Base-by-base conservation (phyloP, 2,797 vertebrate species). In the Rhinella marina region DNA sequence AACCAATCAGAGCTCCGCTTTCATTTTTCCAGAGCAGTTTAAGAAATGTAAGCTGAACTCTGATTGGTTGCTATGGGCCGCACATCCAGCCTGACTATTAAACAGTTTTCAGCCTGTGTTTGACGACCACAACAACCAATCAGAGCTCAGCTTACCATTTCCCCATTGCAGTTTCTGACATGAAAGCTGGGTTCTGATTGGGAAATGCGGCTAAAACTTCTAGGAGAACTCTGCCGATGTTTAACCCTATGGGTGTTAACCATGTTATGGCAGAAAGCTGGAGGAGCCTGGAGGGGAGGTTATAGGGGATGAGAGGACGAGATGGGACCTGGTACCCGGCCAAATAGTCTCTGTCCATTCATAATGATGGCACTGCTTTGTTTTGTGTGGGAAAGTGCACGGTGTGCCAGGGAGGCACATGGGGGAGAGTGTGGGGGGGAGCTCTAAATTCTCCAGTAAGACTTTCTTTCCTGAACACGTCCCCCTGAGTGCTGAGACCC, bases 301-400 rank as follows among this genome's bases (percentile, higher is more conserved):
- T 77, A 17, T n/a, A 77, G 23, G 7, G 7, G 17, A 10, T 73
- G 19, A 73, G 29, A 32, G 27, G 81, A 70, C 21, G 50, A 12
- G 27, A 19, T 17, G 52, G 21, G 0, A 17, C 17, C 19, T 84
- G 82, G 68, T 23, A 19, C 50, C 27, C 11, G 1, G 82, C 82
- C 82, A 84, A 57, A 57, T 21, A 50, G 52, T 72, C 66, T 56
- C 66, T 56, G 81, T 70, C 81, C 64, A 70, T 83, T 84, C 82
- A 59, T 23, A n/a, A 72, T 72, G 21, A 73, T 73, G 68, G 50
- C 66, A 41, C 66, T 27, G 3, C 82, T 72, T 84, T 84, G 82
- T 84, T 56, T 29, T 70, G 66, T 84, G 82, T 84, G 82, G 82
- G 82, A 72, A 82, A 82, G 64, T 82, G 14, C 10, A 16, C 6